Conservation (phyloP, 2,113 vertebrate genomes). For the Ivindomyrus marchei region DNA sequence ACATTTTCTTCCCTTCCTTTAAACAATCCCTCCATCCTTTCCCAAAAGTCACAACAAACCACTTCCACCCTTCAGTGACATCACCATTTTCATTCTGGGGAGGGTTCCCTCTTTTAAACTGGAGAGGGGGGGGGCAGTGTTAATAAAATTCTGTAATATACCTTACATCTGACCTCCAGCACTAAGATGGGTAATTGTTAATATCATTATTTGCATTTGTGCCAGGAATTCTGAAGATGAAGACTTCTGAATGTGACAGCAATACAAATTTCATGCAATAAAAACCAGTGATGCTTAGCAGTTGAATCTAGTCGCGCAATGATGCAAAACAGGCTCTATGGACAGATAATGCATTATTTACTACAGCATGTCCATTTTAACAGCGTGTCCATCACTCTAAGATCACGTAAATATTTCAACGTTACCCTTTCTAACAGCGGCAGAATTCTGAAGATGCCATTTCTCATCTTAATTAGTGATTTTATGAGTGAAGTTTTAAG, state of each 20-base stretch:
- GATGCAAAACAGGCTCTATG: neutral
- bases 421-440: neutral
- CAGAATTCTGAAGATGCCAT: neutral
- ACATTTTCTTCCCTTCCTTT: neutral
- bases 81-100: neutral
- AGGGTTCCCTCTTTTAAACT: neutral
- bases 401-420: neutral
- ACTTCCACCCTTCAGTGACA: neutral
- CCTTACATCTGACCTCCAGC: neutral
- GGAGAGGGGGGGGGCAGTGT: neutral
- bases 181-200: neutral
- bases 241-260: neutral
- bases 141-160: neutral
- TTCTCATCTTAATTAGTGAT: neutral
- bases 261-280: neutral
- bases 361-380: neutral
- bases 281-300: neutral
- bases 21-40: neutral
- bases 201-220: neutral
- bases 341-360: neutral
- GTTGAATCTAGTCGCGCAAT: neutral
- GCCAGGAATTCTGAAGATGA: neutral
- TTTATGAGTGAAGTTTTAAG: neutral
- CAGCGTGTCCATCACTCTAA: neutral
- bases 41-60: neutral